A percentile compares a stretch with the other conserved stretches of the same genome.
phyloP scores from a whole-genome alignment of 92 coral and sea anemone species.

The Porites lobata region DNA sequence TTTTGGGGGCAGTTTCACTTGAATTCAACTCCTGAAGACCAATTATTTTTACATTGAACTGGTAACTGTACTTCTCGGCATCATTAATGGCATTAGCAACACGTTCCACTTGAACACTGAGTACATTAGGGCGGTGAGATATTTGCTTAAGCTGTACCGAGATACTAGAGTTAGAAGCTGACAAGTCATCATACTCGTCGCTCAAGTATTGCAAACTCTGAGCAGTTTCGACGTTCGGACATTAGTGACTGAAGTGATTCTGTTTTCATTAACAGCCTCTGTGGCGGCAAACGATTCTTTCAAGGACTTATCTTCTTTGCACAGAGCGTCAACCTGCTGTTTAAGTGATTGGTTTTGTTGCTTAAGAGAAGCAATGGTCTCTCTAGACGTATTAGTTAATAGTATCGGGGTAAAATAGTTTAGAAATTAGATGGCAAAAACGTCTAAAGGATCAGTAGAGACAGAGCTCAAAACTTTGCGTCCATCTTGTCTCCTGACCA shows the following conservation, averaged over 20 bases:
- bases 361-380: too few species aligned
- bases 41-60: neutral
- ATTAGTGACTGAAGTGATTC: neutral
- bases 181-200: neutral
- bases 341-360: too few species aligned
- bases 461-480: too few species aligned
- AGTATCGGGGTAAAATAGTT: too few species aligned
- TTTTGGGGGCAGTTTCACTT: neutral
- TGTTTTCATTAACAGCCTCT: neutral
- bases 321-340: too few species aligned
- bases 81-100: neutral
- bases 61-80: neutral
- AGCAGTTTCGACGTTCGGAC: neutral
- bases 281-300: neutral
- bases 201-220: neutral
- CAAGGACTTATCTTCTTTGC: neutral
- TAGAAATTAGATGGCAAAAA: too few species aligned
- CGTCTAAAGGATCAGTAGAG: too few species aligned
- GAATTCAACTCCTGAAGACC: neutral
- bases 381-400: too few species aligned
- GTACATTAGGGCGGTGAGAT: neutral
- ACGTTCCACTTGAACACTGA: neutral
- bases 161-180: neutral
- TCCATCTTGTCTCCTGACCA: too few species aligned
- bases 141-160: neutral